Base-by-base conservation (phyloP, 2,113 vertebrate species). In the Grammomys dolichurus region DNA sequence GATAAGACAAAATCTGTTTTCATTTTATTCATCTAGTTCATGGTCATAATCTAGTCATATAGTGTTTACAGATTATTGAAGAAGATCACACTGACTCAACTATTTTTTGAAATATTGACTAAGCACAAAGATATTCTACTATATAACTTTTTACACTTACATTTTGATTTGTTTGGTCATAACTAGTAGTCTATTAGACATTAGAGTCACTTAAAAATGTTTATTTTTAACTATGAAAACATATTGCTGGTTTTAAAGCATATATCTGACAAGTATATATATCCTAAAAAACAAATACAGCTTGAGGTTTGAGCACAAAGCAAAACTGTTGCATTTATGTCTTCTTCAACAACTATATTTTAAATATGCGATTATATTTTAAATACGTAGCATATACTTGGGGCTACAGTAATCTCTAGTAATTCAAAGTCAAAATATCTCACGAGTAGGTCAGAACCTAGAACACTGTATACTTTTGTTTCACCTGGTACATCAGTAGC, bases 1-100 rank as follows among this genome's bases (percentile, higher is more conserved):
- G 20, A n/a, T n/a, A 77, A 94, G 20, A 33, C 24, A 31, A 94
- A 90, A 84, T 93, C 12, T 87, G 14, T 81, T 56, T 90, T 91
- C 13, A 60, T 5, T 90, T n/a, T 63, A 67, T 56, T 88, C 40
- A 65, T 75, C 58, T 84, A 33, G 13, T 60, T 91, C 22, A 20
- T 11, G 40, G 78, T 84, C 36, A 51, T 65, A 63, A 46, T n/a
- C 16, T 72, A 17, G 58, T 22, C 0, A 7, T 85, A 36, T 60
- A 14, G 40, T 87, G 11, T 46, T 92, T 87, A 92, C 67, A 19
- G 31, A 84, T 73, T 85, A 26, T 60, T 95, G 12, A 93, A 93
- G 31, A 70, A 84, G n/a, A 85, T 60, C 56, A 13, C 43, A 7
- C 58, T 96, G 7, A 95, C 33, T 67, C 63, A 75, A 28, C 58